These are phyloP conservation scores for Corynorhinus townsendii DNA, from an alignment of 2,113 vertebrate species.

Conservation along the genomic window DNA sequence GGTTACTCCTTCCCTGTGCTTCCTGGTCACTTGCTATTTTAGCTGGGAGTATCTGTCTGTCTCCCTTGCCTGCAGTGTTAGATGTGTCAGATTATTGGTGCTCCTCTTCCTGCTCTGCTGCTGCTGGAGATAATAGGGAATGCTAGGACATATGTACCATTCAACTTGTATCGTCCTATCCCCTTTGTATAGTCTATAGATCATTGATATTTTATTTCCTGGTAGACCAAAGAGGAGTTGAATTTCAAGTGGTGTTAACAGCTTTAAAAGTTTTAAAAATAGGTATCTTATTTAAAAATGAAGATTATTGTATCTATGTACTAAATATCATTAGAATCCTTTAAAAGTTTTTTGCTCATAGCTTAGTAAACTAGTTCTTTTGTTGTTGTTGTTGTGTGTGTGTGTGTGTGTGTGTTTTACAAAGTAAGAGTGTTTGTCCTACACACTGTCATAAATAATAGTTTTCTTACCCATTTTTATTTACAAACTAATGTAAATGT, in stretches of 20 bases:
- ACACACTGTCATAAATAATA: neutral
- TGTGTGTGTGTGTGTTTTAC: neutral
- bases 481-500: neutral
- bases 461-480: neutral
- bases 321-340: neutral
- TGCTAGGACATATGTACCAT: too few relatives aligned
- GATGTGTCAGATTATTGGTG: neutral
- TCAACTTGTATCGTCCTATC: neutral
- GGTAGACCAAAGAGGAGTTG: neutral
- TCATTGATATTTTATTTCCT: neutral
- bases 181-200: neutral
- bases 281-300: neutral
- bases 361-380: neutral
- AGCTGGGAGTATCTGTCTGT: too few relatives aligned
- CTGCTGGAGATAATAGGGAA: neutral
- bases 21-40: neutral
- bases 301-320: neutral
- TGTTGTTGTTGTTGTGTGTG: too few relatives aligned
- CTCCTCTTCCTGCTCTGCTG: neutral
- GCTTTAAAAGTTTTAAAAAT: conserved; percentile 6
- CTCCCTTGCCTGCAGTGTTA: neutral
- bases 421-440: neutral
- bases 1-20: neutral
- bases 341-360: neutral
- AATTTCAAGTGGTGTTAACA: neutral